Percentiles rank a stretch among this genome's conserved stretches.
Evolutionary conservation across 2,797 vertebrate species (phyloP).

Genomic region (Anomalospiza imberbis): DNA sequence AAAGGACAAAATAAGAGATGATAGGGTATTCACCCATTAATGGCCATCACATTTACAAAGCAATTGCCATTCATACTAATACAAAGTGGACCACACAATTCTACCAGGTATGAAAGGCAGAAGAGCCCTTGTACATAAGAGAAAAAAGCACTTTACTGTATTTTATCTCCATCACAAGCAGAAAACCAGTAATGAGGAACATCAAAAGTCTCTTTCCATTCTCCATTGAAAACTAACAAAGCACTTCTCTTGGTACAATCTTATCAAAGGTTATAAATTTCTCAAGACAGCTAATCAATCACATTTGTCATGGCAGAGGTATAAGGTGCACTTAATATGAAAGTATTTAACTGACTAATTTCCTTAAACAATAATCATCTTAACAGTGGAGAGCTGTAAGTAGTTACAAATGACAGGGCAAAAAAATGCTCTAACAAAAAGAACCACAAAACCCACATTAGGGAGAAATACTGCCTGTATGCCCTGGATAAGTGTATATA

Average conservation of each 20-base stretch:
- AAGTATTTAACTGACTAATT: not conserved
- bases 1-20: constrained; percentile 11
- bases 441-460: not conserved
- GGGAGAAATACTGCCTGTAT: not conserved
- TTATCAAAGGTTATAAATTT: constrained; percentile 9
- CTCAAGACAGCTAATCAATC: not conserved
- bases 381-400: not conserved
- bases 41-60: not conserved
- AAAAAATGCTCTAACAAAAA: not conserved
- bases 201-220: not conserved
- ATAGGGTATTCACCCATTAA: constrained; percentile 18
- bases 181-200: constrained; percentile 3
- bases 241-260: not conserved
- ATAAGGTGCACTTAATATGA: not conserved
- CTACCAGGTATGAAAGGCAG: constrained; percentile 30
- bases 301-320: not conserved
- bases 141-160: constrained; percentile 41
- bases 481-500: not conserved
- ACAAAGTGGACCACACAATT: constrained; percentile 28
- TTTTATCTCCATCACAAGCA: constrained; percentile 32
- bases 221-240: constrained; percentile 3
- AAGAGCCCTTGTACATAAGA: constrained; percentile 35
- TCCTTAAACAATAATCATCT: not conserved
- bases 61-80: constrained; percentile 12
- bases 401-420: not conserved